Conservation (phyloP, 2,797 vertebrate genomes). For the Cossypha dichroa region DNA sequence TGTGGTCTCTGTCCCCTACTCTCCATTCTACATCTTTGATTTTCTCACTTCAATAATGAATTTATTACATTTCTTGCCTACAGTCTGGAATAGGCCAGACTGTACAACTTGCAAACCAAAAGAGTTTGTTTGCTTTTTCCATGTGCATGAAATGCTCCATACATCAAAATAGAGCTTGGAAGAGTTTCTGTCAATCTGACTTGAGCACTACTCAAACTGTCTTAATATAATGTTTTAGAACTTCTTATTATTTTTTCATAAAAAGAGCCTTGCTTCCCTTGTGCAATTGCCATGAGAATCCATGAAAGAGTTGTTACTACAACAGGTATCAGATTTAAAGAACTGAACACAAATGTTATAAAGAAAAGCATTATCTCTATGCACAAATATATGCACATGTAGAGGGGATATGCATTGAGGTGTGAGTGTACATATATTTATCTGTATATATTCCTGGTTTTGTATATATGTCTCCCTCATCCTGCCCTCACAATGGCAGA, state of each 20-base stretch:
- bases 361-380: background rate
- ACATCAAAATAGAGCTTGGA: background rate
- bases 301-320: background rate
- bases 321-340: background rate
- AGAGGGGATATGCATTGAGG: background rate
- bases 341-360: background rate
- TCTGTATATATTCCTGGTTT: background rate
- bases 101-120: background rate
- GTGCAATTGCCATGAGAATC: background rate
- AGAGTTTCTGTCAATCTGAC: conserved; percentile 12
- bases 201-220: conserved; percentile 6
- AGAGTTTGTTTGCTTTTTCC: background rate
- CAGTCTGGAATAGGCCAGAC: background rate
- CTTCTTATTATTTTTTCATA: background rate
- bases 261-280: background rate
- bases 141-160: background rate
- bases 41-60: background rate
- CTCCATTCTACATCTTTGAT: background rate
- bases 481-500: background rate
- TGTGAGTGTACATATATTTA: background rate
- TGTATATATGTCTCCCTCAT: background rate
- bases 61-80: conserved; percentile 2
- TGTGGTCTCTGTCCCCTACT: background rate
- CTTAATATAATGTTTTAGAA: background rate
- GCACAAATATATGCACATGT: background rate